Evolutionary conservation across 2,113 vertebrate genomes (phyloP).

Genomic region (Pampusana beccarii): DNA sequence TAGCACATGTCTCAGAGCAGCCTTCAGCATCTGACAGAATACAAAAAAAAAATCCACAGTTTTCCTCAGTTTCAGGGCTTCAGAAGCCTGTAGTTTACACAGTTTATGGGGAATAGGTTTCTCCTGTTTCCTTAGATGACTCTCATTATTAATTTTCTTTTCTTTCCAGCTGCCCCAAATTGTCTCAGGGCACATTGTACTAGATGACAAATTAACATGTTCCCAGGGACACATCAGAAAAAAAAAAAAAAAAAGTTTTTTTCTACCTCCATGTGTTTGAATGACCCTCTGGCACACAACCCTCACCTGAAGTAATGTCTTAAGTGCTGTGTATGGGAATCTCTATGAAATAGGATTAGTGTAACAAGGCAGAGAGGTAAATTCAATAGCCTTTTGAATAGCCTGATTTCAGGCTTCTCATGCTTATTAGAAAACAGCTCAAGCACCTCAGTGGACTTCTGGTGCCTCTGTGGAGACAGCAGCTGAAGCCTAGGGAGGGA

Average conservation of each 20-base stretch:
- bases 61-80: not conserved
- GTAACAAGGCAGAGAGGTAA: not conserved
- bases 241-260: not conserved
- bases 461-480: not conserved
- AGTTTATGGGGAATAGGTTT: not conserved
- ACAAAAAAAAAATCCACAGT: not conserved
- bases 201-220: constrained; percentile 6
- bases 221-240: not conserved
- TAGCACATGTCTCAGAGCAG: constrained; percentile 22
- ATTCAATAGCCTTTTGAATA: not conserved
- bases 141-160: constrained; percentile 16
- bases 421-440: not conserved
- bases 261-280: not conserved
- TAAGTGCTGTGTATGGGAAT: not conserved
- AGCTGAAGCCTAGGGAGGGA: not conserved
- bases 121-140: not conserved
- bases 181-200: not conserved
- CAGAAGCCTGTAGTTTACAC: not conserved
- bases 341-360: not conserved
- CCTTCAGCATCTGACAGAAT: constrained; percentile 37
- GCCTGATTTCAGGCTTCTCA: not conserved
- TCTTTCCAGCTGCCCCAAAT: not conserved
- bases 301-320: not conserved
- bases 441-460: not conserved
- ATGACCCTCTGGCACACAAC: not conserved